phyloP scores from a whole-genome alignment of 1,140 invertebrate species.

The Heliconius hewitsoni region DNA sequence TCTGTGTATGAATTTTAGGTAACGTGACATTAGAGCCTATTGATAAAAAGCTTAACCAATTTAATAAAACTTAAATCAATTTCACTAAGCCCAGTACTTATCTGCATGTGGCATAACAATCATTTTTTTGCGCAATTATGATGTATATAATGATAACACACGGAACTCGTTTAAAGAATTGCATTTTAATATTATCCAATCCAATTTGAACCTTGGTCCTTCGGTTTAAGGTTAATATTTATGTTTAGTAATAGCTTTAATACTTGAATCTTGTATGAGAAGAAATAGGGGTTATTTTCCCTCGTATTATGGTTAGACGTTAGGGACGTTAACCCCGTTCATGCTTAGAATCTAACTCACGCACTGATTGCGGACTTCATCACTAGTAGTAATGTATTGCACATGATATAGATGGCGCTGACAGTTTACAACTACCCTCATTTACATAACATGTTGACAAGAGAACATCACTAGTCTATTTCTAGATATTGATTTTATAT shows the following conservation, averaged over 20 bases:
- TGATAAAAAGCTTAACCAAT: constrained; percentile 10
- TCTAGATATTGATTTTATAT: background rate
- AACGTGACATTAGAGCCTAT: constrained; percentile 1
- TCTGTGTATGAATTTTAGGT: background rate
- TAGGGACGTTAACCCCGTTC: constrained; percentile 34
- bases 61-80: constrained; percentile 13
- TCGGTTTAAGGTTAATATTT: constrained; percentile 20
- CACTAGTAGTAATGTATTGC: constrained; percentile 39
- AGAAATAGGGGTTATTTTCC: constrained; percentile 29
- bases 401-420: constrained; percentile 41
- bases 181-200: constrained; percentile 25
- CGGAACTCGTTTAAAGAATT: constrained; percentile 38
- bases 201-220: constrained; percentile 11
- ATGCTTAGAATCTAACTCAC: constrained; percentile 42
- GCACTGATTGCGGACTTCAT: constrained; percentile 45
- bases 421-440: constrained; percentile 38
- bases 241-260: background rate
- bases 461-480: background rate
- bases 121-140: constrained; percentile 44
- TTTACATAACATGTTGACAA: constrained; percentile 5
- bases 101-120: constrained; percentile 37
- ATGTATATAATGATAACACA: constrained; percentile 46
- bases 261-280: background rate
- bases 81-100: constrained; percentile 23
- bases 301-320: background rate